Base-by-base conservation (phyloP, 2,797 vertebrate genomes). In the Halcyon chelicuti region DNA sequence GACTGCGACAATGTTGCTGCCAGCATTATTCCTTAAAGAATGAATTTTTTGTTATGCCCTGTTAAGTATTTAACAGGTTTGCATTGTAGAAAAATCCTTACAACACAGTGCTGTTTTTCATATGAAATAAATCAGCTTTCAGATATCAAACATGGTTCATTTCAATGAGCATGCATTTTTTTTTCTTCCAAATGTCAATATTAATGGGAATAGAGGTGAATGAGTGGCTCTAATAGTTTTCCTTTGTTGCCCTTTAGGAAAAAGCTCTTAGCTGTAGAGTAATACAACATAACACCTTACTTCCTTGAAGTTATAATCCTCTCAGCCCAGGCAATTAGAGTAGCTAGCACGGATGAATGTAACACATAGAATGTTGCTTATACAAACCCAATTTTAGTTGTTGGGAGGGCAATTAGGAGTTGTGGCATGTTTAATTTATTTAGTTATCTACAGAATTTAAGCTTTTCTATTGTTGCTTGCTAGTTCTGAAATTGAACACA, bases 391-490 rank as follows among this genome's bases (percentile, higher is more conserved):
- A 76, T 91, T 97, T 90, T 77, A 90, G 55, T 68, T 74, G 39
- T 92, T 89, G 63, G 62, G 62, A 74, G 83, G 44, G 35, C 42
- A 94, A 91, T 97, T 93, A 96, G 71, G 62, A 75, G 51, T 71
- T 65, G 58, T 81, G 72, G 35, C 47, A 85, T 81, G 65, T 95
- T 95, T 93, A 87, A 96, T 88, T 96, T 95, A 92, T 93, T 91
- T 83, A 92, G 76, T 63, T 95, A 93, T 88, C 79, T 88, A 54
- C 19, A 80, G 70, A 96, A 94, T 95, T 94, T 94, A 78, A 93
- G 63, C 22, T 79, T 96, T 95, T 80, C 61, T 67, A 40, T 77
- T 96, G 58, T 92, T 93, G 67, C 51, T 86, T 88, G 49, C 51
- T 70, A 44, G 67, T 84, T 89, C 61, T 90, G 35, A 96, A 96